Evolutionary conservation across 2,888 invertebrate species (phyloP), one percentile per base, ranked within the genome.

Genomic region (Mimachlamys varia): DNA sequence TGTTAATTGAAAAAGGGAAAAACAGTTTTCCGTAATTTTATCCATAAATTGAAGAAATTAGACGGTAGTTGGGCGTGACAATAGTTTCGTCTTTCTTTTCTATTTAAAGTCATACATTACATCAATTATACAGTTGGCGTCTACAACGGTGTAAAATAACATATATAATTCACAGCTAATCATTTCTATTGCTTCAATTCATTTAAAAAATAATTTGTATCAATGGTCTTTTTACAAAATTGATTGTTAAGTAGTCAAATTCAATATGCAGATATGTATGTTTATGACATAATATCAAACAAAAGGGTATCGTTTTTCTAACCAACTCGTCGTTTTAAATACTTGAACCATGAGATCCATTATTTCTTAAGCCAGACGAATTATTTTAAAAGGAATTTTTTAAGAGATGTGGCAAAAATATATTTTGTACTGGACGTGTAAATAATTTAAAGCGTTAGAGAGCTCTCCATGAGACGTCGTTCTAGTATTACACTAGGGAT

Each of bases 281-380:
- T n/a, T 15, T 15, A 76, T 76, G 27, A 76, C 12, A 76, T 33
- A 7, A 33, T 33, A 33, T 27, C 12, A 3, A 27, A 76, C 19
- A 13, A 22, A 3, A 44, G 3, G 44, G 76, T 76, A 33, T 76
- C 76, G 27, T 22, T 76, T 76, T 76, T 76, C 76, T 76, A 27
- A 76, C 76, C 76, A 76, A 76, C 76, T 76, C 33, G 76, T 76
- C 76, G 76, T 76, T 76, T 58, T 76, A 27, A 76, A 76, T 15
- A 76, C 15, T 33, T 10, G 27, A 76, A 33, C 13, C 13, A 76
- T 22, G 12, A 27, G 13, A 33, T 76, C 22, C 27, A 76, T 76
- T 33, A 27, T 33, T 76, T 33, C 19, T 27, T 1, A 2, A 58
- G n/a, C 4, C 7, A 22, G 58, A 58, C 19, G 58, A 58, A n/a